These are phyloP conservation scores for Caprella mutica DNA, from an alignment of 2,888 invertebrate genomes.

Conservation along the genomic window DNA sequence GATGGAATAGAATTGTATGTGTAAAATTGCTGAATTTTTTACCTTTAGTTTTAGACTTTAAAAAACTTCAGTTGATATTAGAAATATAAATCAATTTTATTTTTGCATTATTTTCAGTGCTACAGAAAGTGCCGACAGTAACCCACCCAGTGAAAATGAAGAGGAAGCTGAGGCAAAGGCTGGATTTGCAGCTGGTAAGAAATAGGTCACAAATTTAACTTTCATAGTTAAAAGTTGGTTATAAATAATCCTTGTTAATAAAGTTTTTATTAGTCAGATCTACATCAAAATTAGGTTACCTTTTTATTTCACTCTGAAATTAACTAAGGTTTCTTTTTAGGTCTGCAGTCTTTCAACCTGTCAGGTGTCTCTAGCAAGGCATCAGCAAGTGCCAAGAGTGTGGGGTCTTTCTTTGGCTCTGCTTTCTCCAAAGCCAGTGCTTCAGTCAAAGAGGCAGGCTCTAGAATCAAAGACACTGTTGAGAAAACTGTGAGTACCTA, in stretches of 20 bases:
- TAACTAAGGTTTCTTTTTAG: slow-evolving; percentile 21
- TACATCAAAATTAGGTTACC: too few relatives aligned
- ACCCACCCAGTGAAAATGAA: slow-evolving; percentile 38
- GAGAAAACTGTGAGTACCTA: slow-evolving; percentile 73
- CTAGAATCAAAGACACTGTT: slow-evolving; percentile 88
- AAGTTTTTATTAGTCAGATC: too few relatives aligned
- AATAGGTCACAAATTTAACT: not conserved
- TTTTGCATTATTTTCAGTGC: slow-evolving; percentile 62
- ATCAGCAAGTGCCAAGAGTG: slow-evolving; percentile 56
- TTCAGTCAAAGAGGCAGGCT: slow-evolving; percentile 76
- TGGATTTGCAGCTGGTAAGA: slow-evolving; percentile 29
- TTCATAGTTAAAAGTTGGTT: not conserved
- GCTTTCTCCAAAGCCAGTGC: slow-evolving; percentile 93
- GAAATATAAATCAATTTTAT: too few relatives aligned
- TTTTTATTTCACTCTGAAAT: too few relatives aligned
- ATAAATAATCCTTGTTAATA: not conserved
- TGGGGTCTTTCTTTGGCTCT: slow-evolving; percentile 84
- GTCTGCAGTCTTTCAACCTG: slow-evolving; percentile 25
- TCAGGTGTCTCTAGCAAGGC: slow-evolving; percentile 34
- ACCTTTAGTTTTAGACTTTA: too few relatives aligned
- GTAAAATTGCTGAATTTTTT: too few relatives aligned
- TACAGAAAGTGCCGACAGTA: slow-evolving; percentile 80
- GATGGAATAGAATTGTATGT: too few relatives aligned
- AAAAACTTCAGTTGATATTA: too few relatives aligned
- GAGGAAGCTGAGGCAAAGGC: slow-evolving; percentile 23